phyloP scores from a whole-genome alignment of 2,797 vertebrate species.

The Labeo calbasu region DNA sequence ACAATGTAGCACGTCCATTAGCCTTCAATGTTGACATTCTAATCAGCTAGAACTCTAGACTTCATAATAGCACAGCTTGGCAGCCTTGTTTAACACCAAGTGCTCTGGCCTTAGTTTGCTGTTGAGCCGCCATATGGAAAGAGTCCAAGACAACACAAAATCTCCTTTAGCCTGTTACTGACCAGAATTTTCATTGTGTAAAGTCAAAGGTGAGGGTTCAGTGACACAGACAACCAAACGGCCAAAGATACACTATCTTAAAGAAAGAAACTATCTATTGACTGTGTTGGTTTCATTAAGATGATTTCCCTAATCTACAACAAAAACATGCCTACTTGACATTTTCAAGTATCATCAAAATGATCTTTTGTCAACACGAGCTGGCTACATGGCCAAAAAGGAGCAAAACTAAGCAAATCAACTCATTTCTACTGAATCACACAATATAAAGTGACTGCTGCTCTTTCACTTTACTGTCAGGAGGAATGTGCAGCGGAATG shows the following conservation, averaged over 20 bases:
- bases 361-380: conserved; percentile 9
- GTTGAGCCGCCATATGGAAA: conserved; percentile 31
- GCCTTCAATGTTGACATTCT: conserved; percentile 39
- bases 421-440: neutral
- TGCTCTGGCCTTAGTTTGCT: conserved; percentile 26
- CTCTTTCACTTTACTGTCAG: conserved; percentile 25
- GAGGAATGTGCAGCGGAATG: conserved; percentile 65
- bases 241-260: conserved; percentile 21
- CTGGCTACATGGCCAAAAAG: neutral
- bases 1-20: conserved; percentile 34
- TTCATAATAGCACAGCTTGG: conserved; percentile 48
- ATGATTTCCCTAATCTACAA: conserved; percentile 7
- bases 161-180: conserved; percentile 34
- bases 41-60: conserved; percentile 46
- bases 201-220: conserved; percentile 34
- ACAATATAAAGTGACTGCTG: conserved; percentile 20
- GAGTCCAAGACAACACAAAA: conserved; percentile 46
- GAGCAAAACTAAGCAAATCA: neutral
- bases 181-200: conserved; percentile 43
- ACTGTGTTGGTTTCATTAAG: neutral
- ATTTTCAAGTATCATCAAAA: neutral
- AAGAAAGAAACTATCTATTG: neutral
- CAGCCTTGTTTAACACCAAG: conserved; percentile 48
- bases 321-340: conserved; percentile 18
- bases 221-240: neutral